Evolutionary conservation across 2,797 vertebrate genomes (phyloP), one percentile per base, ranked within the genome.

Genomic region (Otolemur crassicaudatus): DNA sequence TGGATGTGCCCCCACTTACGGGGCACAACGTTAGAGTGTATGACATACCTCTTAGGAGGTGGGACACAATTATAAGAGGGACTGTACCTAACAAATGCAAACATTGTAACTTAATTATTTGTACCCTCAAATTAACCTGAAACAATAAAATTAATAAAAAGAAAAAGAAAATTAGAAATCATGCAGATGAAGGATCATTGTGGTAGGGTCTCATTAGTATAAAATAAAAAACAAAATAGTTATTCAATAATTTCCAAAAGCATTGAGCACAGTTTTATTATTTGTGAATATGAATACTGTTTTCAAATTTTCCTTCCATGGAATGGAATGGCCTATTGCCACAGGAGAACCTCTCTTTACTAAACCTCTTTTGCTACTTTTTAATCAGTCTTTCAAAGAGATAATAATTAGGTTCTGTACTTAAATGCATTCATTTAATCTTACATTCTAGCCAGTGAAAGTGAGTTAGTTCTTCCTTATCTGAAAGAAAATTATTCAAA

Each of bases 201-300:
- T 96, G 81, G 76, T 37, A 95, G 69, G 79, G 49, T 70, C 87
- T 84, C 73, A 97, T 93, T 88, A 97, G 69, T 43, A 7, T 46
- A 19, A 92, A 94, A 60, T 70, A 91, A 96, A 97, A 93, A 97
- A 97, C 16, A 46, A 87, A 82, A 3, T 16, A 75, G 29, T 75
- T 96, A 94, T 84, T 97, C 73, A 53, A 87, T 87, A 96, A 95
- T 97, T 86, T 96, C 65, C 69, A 93, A 76, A 89, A 95, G 5
- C 67, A 75, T n/a, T 80, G 58, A 76, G 31, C 27, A 49, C 2
- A 60, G 40, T 43, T 88, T 90, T 94, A 96, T 58, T 82, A 79
- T 97, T 87, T 97, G 31, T 91, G 85, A 83, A 86, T 76, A 87
- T 65, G 43, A 94, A 23, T 63, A 87, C 29, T 76, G 12, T 90